These are phyloP conservation scores for Redunca redunca DNA, from an alignment of 2,113 vertebrate genomes.

Conservation along the genomic window DNA sequence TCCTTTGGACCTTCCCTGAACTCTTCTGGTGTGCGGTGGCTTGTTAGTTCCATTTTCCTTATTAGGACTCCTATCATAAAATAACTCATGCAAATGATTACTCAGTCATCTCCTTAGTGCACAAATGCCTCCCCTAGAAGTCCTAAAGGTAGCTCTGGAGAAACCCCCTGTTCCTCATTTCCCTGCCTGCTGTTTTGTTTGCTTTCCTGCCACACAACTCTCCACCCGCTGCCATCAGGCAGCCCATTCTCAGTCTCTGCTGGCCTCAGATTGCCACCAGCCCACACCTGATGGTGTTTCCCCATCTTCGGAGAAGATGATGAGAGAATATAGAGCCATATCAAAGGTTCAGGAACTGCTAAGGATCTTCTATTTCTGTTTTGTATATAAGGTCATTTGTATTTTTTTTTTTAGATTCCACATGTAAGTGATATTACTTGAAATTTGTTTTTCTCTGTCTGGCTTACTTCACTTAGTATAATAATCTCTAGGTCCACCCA, in stretches of 20 bases:
- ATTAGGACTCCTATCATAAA: too few relatives aligned
- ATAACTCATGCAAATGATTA: too few relatives aligned
- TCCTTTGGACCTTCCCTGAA: too few relatives aligned
- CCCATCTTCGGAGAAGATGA: background rate
- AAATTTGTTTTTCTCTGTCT: background rate
- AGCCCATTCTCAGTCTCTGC: background rate
- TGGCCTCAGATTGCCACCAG: background rate
- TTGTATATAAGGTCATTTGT: background rate
- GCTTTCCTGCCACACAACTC: background rate
- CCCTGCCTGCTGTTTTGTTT: background rate
- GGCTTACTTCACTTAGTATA: background rate
- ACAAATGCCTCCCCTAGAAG: background rate
- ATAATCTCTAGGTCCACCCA: background rate
- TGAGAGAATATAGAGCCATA: background rate
- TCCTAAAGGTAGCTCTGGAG: background rate
- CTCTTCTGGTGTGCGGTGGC: too few relatives aligned
- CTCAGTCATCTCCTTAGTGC: too few relatives aligned
- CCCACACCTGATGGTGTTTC: background rate
- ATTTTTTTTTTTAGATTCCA: background rate
- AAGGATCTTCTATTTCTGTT: background rate
- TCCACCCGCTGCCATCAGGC: background rate
- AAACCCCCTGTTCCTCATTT: background rate
- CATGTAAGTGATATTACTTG: background rate
- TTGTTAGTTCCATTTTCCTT: too few relatives aligned
- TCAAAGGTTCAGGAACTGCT: background rate